phyloP scores from a whole-genome alignment of 2,888 invertebrate species.

The Melieria omissa region DNA sequence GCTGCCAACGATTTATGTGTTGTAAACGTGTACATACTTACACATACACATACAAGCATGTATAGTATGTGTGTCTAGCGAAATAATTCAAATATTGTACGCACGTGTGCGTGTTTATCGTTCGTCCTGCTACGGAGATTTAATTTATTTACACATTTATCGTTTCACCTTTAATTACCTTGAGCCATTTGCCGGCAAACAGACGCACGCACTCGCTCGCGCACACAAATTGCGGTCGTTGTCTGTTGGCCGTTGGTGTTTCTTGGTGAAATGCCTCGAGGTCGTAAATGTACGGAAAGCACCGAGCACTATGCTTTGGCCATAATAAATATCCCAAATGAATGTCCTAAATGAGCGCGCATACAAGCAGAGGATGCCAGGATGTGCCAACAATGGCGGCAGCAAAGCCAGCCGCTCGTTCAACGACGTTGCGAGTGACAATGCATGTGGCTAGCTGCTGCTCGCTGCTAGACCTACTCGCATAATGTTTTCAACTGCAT shows the following conservation, averaged over 20 bases:
- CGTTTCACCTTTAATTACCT: conserved; percentile 44
- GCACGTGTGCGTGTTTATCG: not conserved
- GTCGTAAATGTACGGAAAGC: not conserved
- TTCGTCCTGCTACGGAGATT: conserved; percentile 7
- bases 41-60: not conserved
- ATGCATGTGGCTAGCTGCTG: too few relatives aligned
- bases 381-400: too few relatives aligned
- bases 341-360: conserved; percentile 19
- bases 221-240: not conserved
- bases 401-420: too few relatives aligned
- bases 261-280: not conserved
- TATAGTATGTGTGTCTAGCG: not conserved
- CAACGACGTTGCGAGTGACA: too few relatives aligned
- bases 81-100: not conserved
- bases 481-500: not conserved
- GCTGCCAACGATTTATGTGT: not conserved
- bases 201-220: not conserved
- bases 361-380: not conserved
- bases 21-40: not conserved
- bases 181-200: conserved; percentile 14
- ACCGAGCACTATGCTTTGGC: not conserved
- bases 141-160: conserved; percentile 42
- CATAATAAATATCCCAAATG: conserved; percentile 29
- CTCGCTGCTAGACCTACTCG: not conserved
- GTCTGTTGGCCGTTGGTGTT: too few relatives aligned